These are phyloP conservation scores for Sporophila hypoxantha DNA, from an alignment of 2,113 vertebrate species.

Conservation along the genomic window DNA sequence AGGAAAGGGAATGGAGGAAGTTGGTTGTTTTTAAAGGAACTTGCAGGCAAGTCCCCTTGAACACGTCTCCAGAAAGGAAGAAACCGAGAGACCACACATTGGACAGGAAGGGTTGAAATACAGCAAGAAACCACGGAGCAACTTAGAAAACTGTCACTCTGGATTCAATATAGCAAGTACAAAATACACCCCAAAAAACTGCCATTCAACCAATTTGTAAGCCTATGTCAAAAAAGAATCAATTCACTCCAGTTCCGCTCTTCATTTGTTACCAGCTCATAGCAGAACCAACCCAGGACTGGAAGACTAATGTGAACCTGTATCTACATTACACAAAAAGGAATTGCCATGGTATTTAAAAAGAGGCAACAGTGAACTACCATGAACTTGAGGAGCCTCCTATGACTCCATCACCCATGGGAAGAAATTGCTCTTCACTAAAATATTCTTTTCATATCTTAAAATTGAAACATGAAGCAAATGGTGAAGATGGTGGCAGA, in stretches of 20 bases:
- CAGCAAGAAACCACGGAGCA: neutral
- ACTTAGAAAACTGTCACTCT: neutral
- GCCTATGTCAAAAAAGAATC: neutral
- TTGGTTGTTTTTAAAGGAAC: neutral
- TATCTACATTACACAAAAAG: neutral
- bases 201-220: neutral
- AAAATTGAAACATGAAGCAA: neutral
- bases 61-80: neutral
- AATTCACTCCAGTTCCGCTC: neutral
- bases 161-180: neutral
- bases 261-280: neutral
- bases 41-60: neutral
- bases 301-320: neutral
- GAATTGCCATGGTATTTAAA: neutral
- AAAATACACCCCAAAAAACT: neutral
- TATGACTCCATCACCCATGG: neutral
- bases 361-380: neutral
- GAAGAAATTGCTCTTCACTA: neutral
- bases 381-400: neutral
- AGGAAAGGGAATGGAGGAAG: neutral
- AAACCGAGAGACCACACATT: fast-evolving
- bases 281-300: neutral
- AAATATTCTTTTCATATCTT: neutral
- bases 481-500: neutral
- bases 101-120: neutral